Evolutionary conservation across 1,140 invertebrate species (phyloP), one percentile per base, ranked within the genome.

Genomic region (Alviniconcha marisindica): DNA sequence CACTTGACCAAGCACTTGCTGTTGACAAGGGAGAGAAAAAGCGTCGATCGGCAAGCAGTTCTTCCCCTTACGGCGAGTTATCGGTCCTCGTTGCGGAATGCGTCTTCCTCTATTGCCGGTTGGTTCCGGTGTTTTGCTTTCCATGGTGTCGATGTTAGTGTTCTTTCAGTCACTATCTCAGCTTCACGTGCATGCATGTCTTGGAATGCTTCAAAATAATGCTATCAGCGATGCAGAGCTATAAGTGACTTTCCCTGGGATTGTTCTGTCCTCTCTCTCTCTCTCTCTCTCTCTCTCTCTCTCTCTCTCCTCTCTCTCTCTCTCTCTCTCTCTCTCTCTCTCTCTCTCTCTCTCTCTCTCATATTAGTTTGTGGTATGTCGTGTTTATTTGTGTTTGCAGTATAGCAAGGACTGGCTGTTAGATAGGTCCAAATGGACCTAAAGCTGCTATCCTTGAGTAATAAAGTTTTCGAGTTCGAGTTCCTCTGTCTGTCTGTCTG

Each of bases 1-100:
- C 71, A 42, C 71, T 74, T 44, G 71, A 42, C 36, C 14, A 21
- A 40, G 14, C 36, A 15, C 36, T 38, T 24, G 36, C 5, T 36
- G 71, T 28, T 42, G 38, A 71, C 33, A 38, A 40, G 71, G 71
- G 71, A 21, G 71, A 74, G 71, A 74, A 74, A 36, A 38, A 24
- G 42, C 42, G 71, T 18, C 21, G 71, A 24, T 42, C 21, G 71
- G 71, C 71, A 38, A 14, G 71, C 42, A 74, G 71, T 74, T 21
- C 42, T 74, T 42, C 71, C 71, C 71, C 71, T 44, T 42, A 10
- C 21, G 71, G 18, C 4, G 21, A 21, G 21, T 42, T 3, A 7
- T 4, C 21, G 36, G 15, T 14, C 3, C 15, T 42, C 7, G 42
- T 24, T 38, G 38, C 71, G 2, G 71, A 14, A 42, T 36, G 71